phyloP scores from a whole-genome alignment of 1,140 invertebrate genomes.

The Drosophila navojoa region DNA sequence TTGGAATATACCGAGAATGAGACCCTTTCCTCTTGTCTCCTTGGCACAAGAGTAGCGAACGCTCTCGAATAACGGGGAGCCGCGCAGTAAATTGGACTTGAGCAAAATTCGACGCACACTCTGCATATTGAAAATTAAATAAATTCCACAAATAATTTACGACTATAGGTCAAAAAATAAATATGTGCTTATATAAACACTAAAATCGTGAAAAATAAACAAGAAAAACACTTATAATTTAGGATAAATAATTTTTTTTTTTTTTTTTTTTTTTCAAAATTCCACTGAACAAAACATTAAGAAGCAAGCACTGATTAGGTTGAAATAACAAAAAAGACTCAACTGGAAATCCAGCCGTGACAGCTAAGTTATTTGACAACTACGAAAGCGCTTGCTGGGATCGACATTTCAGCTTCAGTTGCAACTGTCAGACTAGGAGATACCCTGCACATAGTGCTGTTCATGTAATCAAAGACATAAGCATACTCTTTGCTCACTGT shows the following conservation, averaged over 20 bases:
- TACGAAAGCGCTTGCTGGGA: neutral
- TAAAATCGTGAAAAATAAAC: neutral
- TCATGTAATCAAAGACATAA: no score
- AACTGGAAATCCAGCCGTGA: neutral
- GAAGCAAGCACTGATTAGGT: slow-evolving; percentile 1
- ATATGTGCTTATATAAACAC: no score
- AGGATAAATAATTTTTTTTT: slow-evolving; percentile 10
- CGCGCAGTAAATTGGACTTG: neutral
- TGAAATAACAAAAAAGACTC: neutral
- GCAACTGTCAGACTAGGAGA: no score
- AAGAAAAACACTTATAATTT: slow-evolving; percentile 5
- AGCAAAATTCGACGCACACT: slow-evolving; percentile 9
- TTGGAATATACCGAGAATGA: slow-evolving; percentile 75
- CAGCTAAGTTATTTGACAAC: neutral
- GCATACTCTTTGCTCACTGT: no score
- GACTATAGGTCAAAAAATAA: no score
- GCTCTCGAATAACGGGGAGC: neutral
- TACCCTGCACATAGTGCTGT: no score
- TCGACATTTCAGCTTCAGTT: neutral
- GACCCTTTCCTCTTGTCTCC: slow-evolving; percentile 41
- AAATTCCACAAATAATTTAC: neutral
- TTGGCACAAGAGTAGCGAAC: slow-evolving; percentile 23
- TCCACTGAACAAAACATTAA: neutral
- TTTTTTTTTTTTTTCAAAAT: slow-evolving; percentile 13
- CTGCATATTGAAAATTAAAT: slow-evolving; percentile 11